phyloP scores from a whole-genome alignment of 2,888 invertebrate genomes.

The Nymphalis urticae region DNA sequence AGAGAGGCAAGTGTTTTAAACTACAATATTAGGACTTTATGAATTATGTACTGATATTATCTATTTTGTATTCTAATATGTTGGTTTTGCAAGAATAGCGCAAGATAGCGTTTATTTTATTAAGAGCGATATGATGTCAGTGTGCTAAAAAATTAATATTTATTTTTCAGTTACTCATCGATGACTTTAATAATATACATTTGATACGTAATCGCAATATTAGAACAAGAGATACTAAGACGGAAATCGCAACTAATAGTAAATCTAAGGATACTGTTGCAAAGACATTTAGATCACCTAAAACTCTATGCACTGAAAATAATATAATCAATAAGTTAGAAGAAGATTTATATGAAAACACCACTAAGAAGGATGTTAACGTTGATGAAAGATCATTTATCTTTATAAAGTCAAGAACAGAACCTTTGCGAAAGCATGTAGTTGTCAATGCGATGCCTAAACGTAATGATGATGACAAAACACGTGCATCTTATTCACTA shows the following conservation, averaged over 20 bases:
- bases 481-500: conserved; percentile 11
- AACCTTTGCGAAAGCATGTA: conserved; percentile 19
- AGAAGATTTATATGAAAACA: conserved; percentile 52
- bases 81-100: background rate
- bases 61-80: conserved; percentile 21
- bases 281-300: background rate
- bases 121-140: too few species aligned
- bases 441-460: conserved; percentile 10
- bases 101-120: too few species aligned
- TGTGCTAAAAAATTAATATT: too few species aligned
- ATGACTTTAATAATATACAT: background rate
- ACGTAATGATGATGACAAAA: background rate
- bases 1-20: conserved; percentile 55
- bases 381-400: conserved; percentile 62
- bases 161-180: background rate
- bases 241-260: background rate
- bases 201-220: background rate
- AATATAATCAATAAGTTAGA: conserved; percentile 36
- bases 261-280: background rate
- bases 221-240: background rate
- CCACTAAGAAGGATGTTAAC: conserved; percentile 48
- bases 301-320: background rate
- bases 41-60: conserved; percentile 22
- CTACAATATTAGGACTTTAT: conserved; percentile 36
- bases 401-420: conserved; percentile 57